Evolutionary conservation across 2,113 vertebrate species (phyloP), one percentile per base, ranked within the genome.

Genomic region (Hippocampus zosterae): DNA sequence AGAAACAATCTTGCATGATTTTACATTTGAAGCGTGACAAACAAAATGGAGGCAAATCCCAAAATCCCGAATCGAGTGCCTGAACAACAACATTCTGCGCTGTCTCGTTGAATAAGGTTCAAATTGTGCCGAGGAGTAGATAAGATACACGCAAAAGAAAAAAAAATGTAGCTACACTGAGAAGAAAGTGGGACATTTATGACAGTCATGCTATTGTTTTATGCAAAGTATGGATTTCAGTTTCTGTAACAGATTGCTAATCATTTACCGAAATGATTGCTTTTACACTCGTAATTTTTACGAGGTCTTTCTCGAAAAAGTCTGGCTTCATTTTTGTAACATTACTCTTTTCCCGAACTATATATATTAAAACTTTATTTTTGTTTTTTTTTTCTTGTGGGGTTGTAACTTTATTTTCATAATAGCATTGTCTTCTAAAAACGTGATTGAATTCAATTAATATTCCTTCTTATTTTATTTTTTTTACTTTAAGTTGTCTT

Each of bases 31-130:
- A 83, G 78, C 59, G 81, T 75, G 21, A 62, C 67, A 56, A 77
- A 79, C 77, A 53, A 73, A 68, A 71, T 65, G 63, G 62, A 42
- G 66, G 79, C 72, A 53, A n/a, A 63, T 74, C 68, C 69, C 73
- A 55, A 41, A 65, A 74, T 46, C 68, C 68, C 3, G 73, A 57
- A n/a, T 2, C 48, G 41, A 27, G 27, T 42, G 42, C 46, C 56
- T 67, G 55, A 69, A 63, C 57, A 62, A 56, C 16, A 71, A 86
- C 84, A 86, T 84, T 87, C 84, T 78, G 62, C 1, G 84, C 77
- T 84, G 82, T 85, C 77, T 65, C 48, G 55, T 61, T 25, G 42
- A 48, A 50, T 72, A 73, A 74, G 76, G 75, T 68, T 81, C 33
- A 12, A 46, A 11, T n/a, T 41, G 59, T 57, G 55, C 27, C 50